These are phyloP conservation scores for Calliphora vomitoria DNA, from an alignment of 2,888 invertebrate genomes.

Conservation along the genomic window DNA sequence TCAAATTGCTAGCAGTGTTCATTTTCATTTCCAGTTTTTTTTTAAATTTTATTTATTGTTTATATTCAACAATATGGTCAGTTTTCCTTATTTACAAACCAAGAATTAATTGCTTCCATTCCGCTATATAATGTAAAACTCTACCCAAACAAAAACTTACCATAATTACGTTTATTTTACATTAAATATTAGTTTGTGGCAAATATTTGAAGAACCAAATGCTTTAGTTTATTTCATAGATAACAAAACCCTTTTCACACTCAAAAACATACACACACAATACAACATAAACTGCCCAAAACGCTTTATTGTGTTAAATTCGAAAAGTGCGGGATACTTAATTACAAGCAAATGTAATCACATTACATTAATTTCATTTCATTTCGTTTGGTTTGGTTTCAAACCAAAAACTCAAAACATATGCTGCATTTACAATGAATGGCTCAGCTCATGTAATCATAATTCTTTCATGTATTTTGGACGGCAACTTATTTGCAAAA, in stretches of 20 bases:
- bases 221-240: neutral
- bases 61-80: no score
- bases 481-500: conserved; percentile 16
- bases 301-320: conserved; percentile 20
- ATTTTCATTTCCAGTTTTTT: no score
- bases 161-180: conserved; percentile 24
- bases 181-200: conserved; percentile 27
- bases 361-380: conserved; percentile 60
- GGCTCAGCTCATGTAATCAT: conserved; percentile 36
- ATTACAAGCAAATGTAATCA: conserved; percentile 65
- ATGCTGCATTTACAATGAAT: conserved; percentile 39
- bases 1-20: no score
- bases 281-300: neutral
- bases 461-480: conserved; percentile 39
- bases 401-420: conserved; percentile 48
- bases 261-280: no score
- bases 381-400: conserved; percentile 42
- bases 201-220: conserved; percentile 16
- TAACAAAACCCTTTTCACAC: conserved; percentile 7
- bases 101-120: neutral
- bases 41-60: no score
- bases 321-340: conserved; percentile 41
- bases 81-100: no score
- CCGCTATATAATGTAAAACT: neutral
- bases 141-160: neutral